These are phyloP conservation scores for Hydraecia micacea DNA, from an alignment of 2,888 invertebrate genomes.

Conservation along the genomic window DNA sequence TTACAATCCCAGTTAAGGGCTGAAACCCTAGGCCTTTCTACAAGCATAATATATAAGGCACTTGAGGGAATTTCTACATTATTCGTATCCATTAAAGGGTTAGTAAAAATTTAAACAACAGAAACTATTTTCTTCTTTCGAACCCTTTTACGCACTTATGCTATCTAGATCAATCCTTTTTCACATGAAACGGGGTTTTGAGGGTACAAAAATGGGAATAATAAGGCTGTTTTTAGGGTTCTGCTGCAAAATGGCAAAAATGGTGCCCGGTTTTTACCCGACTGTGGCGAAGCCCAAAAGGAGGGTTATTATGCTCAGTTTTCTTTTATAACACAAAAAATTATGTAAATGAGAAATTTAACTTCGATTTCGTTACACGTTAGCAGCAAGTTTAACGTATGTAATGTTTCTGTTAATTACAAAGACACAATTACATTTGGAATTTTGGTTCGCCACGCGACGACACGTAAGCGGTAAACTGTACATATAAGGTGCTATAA, in stretches of 20 bases:
- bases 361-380: not conserved
- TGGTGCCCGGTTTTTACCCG: not conserved
- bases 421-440: constrained; percentile 33
- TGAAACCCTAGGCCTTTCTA: constrained; percentile 50
- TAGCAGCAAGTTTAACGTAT: not conserved
- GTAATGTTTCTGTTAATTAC: constrained; percentile 15
- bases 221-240: not conserved
- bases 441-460: constrained; percentile 32
- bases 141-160: constrained; percentile 35
- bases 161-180: constrained; percentile 25
- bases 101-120: constrained; percentile 33
- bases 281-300: too few species aligned
- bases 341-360: not conserved
- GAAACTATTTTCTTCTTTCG: constrained; percentile 29
- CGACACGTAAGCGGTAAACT: constrained; percentile 6
- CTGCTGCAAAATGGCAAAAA: not conserved
- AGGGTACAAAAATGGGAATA: not conserved
- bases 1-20: constrained; percentile 33
- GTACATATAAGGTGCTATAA: too few species aligned
- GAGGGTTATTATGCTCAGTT: not conserved
- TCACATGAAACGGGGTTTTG: constrained; percentile 3
- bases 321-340: not conserved
- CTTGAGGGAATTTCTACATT: constrained; percentile 50
- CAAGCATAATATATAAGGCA: constrained; percentile 56
- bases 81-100: constrained; percentile 52